Evolutionary conservation across 64 coral and sea anemone genomes (phyloP).

Genomic region (Cladopsammia gracilis): DNA sequence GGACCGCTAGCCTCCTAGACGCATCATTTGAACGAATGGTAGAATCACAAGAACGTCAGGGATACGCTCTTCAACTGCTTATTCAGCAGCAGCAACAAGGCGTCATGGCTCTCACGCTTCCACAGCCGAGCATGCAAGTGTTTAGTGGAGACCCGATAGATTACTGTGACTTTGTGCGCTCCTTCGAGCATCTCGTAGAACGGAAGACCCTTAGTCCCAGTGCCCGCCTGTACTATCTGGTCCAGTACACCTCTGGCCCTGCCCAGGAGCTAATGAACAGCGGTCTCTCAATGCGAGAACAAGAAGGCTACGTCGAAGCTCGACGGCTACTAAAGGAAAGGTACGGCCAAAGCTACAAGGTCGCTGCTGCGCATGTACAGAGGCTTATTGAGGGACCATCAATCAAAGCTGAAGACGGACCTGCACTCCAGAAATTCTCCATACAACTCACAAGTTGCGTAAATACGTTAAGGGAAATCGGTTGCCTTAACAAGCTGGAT

Average conservation of each 20-base stretch:
- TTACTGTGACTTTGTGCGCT: constrained; percentile 58
- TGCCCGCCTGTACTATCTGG: constrained; percentile 69
- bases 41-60: constrained; percentile 8
- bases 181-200: constrained; percentile 63
- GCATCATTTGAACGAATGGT: too few relatives aligned
- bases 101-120: constrained; percentile 7
- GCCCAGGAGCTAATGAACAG: too few relatives aligned
- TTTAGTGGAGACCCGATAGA: constrained; percentile 34
- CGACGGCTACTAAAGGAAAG: too few relatives aligned
- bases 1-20: too few relatives aligned
- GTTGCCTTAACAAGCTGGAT: constrained; percentile 64
- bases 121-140: constrained; percentile 44
- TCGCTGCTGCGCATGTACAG: too few relatives aligned
- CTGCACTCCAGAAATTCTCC: constrained; percentile 52
- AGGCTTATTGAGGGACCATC: not conserved
- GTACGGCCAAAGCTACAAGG: too few relatives aligned
- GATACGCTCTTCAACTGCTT: not conserved
- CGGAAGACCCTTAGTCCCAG: constrained; percentile 63
- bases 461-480: constrained; percentile 58
- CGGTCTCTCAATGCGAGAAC: too few relatives aligned
- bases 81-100: constrained; percentile 34
- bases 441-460: constrained; percentile 68
- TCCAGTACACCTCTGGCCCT: too few relatives aligned
- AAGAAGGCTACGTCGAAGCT: too few relatives aligned
- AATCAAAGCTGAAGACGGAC: constrained; percentile 39